Base-by-base conservation (phyloP, 2,113 vertebrate species). In the Cyprinus carpio region DNA sequence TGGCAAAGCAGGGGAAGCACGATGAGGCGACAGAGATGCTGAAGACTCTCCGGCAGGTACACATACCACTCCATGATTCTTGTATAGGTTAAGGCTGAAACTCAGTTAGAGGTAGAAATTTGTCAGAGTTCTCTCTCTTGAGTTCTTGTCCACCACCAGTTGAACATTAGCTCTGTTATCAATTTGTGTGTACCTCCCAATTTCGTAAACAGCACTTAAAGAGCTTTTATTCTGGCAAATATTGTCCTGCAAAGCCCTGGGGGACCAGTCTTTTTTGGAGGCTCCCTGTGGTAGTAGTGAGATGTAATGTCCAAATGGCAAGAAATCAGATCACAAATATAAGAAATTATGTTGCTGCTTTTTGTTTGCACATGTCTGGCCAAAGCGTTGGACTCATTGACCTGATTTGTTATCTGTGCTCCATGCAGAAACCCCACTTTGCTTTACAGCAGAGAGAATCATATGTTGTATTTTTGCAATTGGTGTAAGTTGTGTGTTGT, bases 1-100 rank as follows among this genome's bases (percentile, higher is more conserved):
- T 97, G 94, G 95, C 96, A 90, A 96, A 95, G 90, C 97, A 98
- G 91, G 98, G 98, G 75, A 96, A 93, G 86, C 96, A 97, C 83
- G 96, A 98, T 40, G 96, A 99, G 90, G 97, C 97, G 80, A 97
- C 95, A 0, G 96, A 97, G 93, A 95, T 99, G 95, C 96, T 99
- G 75, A 96, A 92, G 93, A 96, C 96, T 60, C 97, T 99, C 92
- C 93, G 97, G 91, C 97, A 98, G 97, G 98, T 98, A 93, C 65
- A 64, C 3, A 34, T 18, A n/a, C 18, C 37, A 74, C 20, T 71
- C 31, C 34, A 40, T n/a, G 34, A 12, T 71, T 71, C 34, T 71
- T 40, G 34, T n/a, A 60, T 1, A n/a, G 67, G 10, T 71, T 71
- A 40, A 40, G 10, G 4, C n/a, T 71, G 40, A 67, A 40, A n/a